Conservation (phyloP, 2,797 vertebrate species). For the Fringilla coelebs region DNA sequence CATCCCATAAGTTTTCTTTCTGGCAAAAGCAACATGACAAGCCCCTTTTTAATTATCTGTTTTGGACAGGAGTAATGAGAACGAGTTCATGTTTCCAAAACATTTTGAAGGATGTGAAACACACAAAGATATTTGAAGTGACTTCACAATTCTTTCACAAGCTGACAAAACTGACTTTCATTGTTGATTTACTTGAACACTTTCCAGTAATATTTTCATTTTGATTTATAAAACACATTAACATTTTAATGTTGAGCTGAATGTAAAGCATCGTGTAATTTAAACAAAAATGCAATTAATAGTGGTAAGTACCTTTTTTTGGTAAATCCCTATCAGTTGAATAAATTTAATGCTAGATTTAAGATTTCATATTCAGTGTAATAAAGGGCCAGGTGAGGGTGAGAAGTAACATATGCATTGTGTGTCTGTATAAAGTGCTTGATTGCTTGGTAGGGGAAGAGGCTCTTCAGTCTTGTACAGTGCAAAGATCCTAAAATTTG, state of each 20-base stretch:
- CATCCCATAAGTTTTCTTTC: neutral
- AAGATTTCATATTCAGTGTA: constrained; percentile 46
- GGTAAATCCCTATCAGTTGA: constrained; percentile 3
- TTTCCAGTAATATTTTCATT: neutral
- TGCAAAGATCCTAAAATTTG: neutral
- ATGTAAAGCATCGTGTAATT: neutral
- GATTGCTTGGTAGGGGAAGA: neutral
- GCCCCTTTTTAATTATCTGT: constrained; percentile 50
- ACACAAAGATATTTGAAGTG: neutral
- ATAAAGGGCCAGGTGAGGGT: constrained; percentile 39
- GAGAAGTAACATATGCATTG: constrained; percentile 6
- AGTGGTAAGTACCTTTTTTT: neutral
- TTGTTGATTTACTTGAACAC: neutral
- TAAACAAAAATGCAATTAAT: neutral
- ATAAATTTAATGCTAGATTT: constrained; percentile 35
- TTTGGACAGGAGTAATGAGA: constrained; percentile 43
- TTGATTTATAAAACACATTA: neutral
- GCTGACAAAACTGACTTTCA: neutral
- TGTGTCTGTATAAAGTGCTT: constrained; percentile 40
- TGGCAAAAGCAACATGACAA: constrained; percentile 29
- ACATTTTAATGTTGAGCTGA: neutral
- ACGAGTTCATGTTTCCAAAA: constrained; percentile 54
- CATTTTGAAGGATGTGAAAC: neutral
- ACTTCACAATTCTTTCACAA: neutral
- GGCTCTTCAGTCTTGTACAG: neutral